Percentiles rank a stretch among this genome's conserved stretches.
Conservation (phyloP, 2,888 invertebrate genomes). For the Apotomis capreana region DNA sequence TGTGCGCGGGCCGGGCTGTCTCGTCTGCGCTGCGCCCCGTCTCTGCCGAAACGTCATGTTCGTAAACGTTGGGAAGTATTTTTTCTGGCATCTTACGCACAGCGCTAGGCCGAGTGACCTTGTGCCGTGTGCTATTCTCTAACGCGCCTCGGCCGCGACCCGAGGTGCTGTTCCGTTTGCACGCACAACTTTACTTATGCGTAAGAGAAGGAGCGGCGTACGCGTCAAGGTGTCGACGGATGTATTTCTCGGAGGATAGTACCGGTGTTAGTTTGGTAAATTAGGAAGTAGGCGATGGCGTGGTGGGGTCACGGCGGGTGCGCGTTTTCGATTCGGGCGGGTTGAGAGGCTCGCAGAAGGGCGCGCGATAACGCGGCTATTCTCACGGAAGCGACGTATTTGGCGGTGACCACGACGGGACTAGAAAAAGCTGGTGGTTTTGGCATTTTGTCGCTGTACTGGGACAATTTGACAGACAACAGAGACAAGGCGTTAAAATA, state of each 20-base stretch:
- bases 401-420: not conserved
- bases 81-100: slow-evolving; percentile 71
- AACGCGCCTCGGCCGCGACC: slow-evolving; percentile 9
- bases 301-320: slow-evolving; percentile 40
- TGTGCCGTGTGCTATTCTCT: slow-evolving; percentile 56
- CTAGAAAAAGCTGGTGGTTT: not conserved
- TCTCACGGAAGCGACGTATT: slow-evolving; percentile 39
- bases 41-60: slow-evolving; percentile 64
- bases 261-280: slow-evolving; percentile 15
- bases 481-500: too few species aligned
- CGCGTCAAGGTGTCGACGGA: slow-evolving; percentile 19
- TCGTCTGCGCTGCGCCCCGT: slow-evolving; percentile 46
- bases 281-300: not conserved
- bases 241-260: slow-evolving; percentile 19
- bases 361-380: slow-evolving; percentile 46
- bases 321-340: slow-evolving; percentile 50
- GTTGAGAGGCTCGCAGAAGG: slow-evolving; percentile 65
- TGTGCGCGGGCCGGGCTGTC: not conserved
- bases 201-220: slow-evolving; percentile 11
- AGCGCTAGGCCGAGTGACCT: slow-evolving; percentile 66
- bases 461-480: too few species aligned
- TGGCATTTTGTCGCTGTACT: not conserved
- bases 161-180: slow-evolving; percentile 7
- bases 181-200: slow-evolving; percentile 12
- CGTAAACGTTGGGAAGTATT: slow-evolving; percentile 71